phyloP scores from a whole-genome alignment of 2,113 vertebrate species.

The Cynoglossus semilaevis region DNA sequence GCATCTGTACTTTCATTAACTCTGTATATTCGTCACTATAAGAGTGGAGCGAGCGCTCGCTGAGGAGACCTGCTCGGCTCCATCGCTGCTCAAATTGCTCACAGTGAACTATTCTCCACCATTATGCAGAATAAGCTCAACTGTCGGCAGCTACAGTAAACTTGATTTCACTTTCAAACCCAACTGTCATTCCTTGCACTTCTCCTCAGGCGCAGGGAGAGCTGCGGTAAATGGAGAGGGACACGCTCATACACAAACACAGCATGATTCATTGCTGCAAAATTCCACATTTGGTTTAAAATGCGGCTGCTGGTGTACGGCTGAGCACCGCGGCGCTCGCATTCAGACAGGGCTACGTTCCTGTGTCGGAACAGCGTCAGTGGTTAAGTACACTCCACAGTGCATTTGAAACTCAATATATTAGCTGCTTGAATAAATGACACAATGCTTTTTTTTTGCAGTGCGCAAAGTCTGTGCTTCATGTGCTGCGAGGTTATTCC shows the following conservation, averaged over 20 bases:
- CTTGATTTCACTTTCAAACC: constrained; percentile 48
- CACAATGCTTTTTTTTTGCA: no score
- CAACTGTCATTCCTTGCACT: constrained; percentile 33
- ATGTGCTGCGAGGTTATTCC: no score
- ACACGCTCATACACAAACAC: constrained; percentile 7
- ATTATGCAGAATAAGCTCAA: constrained; percentile 61
- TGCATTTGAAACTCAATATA: not conserved
- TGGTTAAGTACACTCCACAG: not conserved
- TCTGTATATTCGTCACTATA: constrained; percentile 56
- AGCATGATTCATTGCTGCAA: constrained; percentile 22
- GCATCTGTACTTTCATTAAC: constrained; percentile 55
- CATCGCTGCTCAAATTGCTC: constrained; percentile 48
- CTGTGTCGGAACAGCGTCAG: not conserved
- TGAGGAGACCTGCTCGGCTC: constrained; percentile 46
- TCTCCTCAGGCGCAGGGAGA: constrained; percentile 12
- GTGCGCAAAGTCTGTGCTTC: no score
- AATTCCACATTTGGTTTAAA: constrained; percentile 9
- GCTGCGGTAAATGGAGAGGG: constrained; percentile 12
- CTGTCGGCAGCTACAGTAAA: constrained; percentile 46
- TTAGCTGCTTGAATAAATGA: not conserved
- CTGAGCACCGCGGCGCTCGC: not conserved
- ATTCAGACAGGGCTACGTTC: not conserved
- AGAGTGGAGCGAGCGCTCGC: constrained; percentile 50
- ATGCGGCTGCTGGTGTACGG: not conserved
- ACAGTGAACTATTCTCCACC: constrained; percentile 44